Evolutionary conservation across 2,888 invertebrate genomes (phyloP), one percentile per base, ranked within the genome.

Genomic region (Busseola fusca): DNA sequence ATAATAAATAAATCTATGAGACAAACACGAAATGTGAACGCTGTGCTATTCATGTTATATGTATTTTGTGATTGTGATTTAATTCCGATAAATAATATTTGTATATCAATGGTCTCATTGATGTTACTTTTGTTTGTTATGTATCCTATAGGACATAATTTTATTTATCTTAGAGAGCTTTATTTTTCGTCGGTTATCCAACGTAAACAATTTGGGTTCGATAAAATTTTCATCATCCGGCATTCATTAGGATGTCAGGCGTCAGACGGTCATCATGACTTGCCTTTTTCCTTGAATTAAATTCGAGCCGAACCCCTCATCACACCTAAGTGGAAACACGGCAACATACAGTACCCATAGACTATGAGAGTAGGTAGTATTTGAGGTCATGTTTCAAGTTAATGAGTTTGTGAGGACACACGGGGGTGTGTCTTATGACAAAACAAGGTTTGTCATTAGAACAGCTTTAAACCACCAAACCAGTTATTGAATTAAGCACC

Each of bases 221-320:
- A 84, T 82, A 73, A 67, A 71, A 78, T 71, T 70, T 80, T 74
- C 66, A 67, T 48, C 73, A 75, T 69, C 69, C 63, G 52, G 52
- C 66, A 75, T 72, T 83, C 81, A 81, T 82, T 81, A 81, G 71
- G 64, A 58, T 54, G 76, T 81, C 65, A 68, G 68, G 58, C 65
- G 64, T 81, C 62, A 69, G 67, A 34, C 58, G 60, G 74, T 78
- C 83, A 79, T 64, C 69, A 69, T 77, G 82, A 84, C 73, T 83
- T 66, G 78, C 78, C 37, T 57, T 80, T 72, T 76, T 72, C 56
- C 72, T 72, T 72, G 73, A 74, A 82, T 81, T 81, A 83, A 83
- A 83, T 72, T 76, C 45, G 74, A 68, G 64, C 75, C 67, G 25
- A 83, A 34, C 67, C 76, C 79, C 69, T 83, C 73, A 74, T 79